Evolutionary conservation across 2,888 invertebrate genomes (phyloP), one percentile per base, ranked within the genome.

Genomic region (Phyllotreta striolata): DNA sequence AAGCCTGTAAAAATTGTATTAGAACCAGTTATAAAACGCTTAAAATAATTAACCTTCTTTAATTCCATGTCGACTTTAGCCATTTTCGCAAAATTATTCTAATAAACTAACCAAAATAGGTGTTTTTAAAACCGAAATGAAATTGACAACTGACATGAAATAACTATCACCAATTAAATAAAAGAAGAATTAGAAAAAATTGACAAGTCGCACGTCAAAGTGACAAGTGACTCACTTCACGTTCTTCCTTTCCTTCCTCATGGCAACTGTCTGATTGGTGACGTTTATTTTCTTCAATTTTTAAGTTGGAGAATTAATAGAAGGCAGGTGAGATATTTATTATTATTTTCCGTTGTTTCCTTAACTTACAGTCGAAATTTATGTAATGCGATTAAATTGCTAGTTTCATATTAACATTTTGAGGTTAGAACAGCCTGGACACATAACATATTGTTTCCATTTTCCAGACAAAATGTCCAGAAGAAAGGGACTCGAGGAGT

Each of bases 401-500:
- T 35, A 55, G 43, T 34, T 43, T 24, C 9, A 40, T 24, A 37
- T 49, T 3, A 14, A 24, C n/a, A 56, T 47, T 69, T 72, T 70
- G 64, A 73, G 73, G 73, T 73, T 73, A 72, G 58, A 52, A 55
- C 47, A 35, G 46, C 55, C 39, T 54, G 52, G n/a, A 35, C 34
- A 49, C 41, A 35, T 59, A 63, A 65, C 69, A 69, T 68, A 68
- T 70, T 70, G 66, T 66, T 62, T 69, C 67, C 47, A 46, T 43
- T 58, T 65, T 67, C 65, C 64, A 55, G 66, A 66, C 68, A 85
- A 80, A 74, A 90, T 90, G 89, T 89, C 89, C 49, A 87, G 88
- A 59, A 85, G 86, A 83, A 89, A 87, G 84, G 88, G 88, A 72
- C 86, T 84, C 77, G 94, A 95, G 78, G 95, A 95, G 83, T 91